Conservation (phyloP, 2,888 invertebrate species). For the Lasioglossum leucozonium region DNA sequence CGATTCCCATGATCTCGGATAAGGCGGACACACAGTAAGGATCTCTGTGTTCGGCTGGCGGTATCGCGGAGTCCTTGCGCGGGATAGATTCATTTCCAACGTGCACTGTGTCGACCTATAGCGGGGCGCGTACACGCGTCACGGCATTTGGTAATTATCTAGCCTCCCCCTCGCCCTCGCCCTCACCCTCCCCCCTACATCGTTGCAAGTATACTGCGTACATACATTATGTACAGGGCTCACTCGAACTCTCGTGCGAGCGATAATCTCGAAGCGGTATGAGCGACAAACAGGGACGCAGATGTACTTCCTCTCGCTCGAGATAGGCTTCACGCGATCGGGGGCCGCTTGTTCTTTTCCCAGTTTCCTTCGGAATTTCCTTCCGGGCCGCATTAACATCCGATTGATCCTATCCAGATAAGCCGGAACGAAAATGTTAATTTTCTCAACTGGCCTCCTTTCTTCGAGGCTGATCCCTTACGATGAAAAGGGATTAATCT, state of each 20-base stretch:
- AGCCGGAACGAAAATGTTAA: conserved; percentile 13
- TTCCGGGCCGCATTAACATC: conserved; percentile 2
- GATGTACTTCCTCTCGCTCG: conserved; percentile 37
- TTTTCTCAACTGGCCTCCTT: conserved; percentile 10
- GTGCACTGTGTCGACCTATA: conserved; percentile 30
- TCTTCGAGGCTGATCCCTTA: not conserved
- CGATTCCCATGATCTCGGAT: conserved; percentile 44
- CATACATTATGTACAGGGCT: conserved; percentile 45
- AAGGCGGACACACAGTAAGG: conserved; percentile 7
- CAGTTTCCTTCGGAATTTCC: conserved; percentile 32
- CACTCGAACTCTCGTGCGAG: conserved; percentile 47
- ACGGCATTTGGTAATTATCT: conserved; percentile 73
- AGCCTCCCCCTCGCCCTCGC: not conserved
- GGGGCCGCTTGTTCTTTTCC: conserved; percentile 17
- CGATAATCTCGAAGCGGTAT: conserved; percentile 54
- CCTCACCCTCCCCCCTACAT: too few relatives aligned
- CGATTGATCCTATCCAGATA: conserved; percentile 27
- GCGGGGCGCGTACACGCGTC: conserved; percentile 53
- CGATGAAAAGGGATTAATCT: conserved; percentile 26
- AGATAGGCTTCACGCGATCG: conserved; percentile 42
- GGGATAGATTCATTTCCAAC: conserved; percentile 61
- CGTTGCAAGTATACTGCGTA: conserved; percentile 33
- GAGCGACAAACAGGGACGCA: conserved; percentile 58
- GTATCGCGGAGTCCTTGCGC: conserved; percentile 4
- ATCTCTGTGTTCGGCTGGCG: conserved; percentile 4